Conservation (phyloP, 2,888 invertebrate genomes). For the Sinhomidia bicolor region DNA sequence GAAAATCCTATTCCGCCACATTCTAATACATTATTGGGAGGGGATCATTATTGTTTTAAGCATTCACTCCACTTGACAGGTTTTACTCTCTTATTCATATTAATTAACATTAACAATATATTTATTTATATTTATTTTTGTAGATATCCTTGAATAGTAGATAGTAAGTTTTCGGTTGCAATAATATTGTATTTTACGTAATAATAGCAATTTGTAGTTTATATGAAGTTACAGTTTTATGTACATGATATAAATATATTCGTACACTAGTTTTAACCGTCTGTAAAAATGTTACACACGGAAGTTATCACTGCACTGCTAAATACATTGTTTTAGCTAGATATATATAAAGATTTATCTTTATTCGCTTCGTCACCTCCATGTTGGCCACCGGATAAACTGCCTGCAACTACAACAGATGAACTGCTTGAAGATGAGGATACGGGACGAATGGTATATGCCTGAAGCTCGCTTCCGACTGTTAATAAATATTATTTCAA, state of each 20-base stretch:
- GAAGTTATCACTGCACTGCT: slow-evolving; percentile 72
- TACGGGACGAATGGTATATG: slow-evolving; percentile 82
- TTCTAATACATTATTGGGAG: slow-evolving; percentile 38
- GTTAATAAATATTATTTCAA: slow-evolving; percentile 54
- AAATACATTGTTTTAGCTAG: slow-evolving; percentile 55
- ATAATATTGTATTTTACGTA: slow-evolving; percentile 54
- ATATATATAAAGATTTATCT: slow-evolving; percentile 50
- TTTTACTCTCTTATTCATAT: slow-evolving; percentile 35
- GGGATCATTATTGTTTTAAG: slow-evolving; percentile 55
- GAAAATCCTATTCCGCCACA: slow-evolving; percentile 7
- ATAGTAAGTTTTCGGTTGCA: slow-evolving; percentile 69
- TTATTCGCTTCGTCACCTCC: slow-evolving; percentile 82
- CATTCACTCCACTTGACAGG: slow-evolving; percentile 52
- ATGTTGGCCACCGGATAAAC: slow-evolving; percentile 75
- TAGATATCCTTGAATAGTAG: slow-evolving; percentile 53
- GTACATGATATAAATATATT: slow-evolving; percentile 73
- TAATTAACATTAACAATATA: slow-evolving; percentile 9
- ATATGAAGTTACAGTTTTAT: slow-evolving; percentile 74
- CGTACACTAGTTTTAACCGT: slow-evolving; percentile 70
- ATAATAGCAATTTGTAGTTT: slow-evolving; percentile 64
- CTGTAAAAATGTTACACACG: slow-evolving; percentile 71
- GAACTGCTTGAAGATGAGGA: slow-evolving; percentile 82
- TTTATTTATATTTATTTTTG: slow-evolving; percentile 55
- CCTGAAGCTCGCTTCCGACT: slow-evolving; percentile 82
- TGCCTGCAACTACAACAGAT: slow-evolving; percentile 82